Percentiles rank a stretch among this genome's conserved stretches.
phyloP scores from a whole-genome alignment of 2,888 invertebrate species.

The Cartodere bifasciata region DNA sequence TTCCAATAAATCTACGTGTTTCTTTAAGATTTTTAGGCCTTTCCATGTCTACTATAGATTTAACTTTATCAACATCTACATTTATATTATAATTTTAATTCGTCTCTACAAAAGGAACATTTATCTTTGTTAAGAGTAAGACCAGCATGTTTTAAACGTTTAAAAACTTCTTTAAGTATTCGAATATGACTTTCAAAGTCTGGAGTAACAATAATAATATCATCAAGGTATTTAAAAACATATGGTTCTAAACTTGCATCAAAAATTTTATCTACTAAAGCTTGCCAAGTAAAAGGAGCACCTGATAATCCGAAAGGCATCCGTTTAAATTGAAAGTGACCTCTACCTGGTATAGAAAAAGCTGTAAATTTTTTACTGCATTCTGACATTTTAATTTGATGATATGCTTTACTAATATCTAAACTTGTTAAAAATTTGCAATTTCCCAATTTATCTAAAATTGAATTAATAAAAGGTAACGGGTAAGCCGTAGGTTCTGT shows the following conservation, averaged over 20 bases:
- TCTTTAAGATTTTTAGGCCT: constrained; percentile 9
- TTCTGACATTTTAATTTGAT: too few species aligned
- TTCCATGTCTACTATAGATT: constrained; percentile 12
- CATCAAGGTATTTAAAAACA: constrained; percentile 7
- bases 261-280: constrained; percentile 6
- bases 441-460: constrained; percentile 2
- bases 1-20: constrained; percentile 8
- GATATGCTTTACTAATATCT: too few species aligned
- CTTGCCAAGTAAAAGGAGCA: constrained; percentile 8
- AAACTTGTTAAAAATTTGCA: too few species aligned
- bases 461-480: constrained; percentile 1
- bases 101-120: constrained; percentile 16
- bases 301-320: constrained; percentile 8
- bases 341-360: constrained; percentile 1
- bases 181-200: constrained; percentile 12
- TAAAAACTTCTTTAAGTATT: constrained; percentile 12
- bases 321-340: constrained; percentile 7
- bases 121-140: constrained; percentile 21
- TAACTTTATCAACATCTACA: constrained; percentile 17
- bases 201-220: constrained; percentile 2
- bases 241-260: constrained; percentile 2
- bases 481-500: background rate
- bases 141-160: constrained; percentile 9
- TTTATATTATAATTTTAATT: too few species aligned
- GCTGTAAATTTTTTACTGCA: too few species aligned